Percentiles rank a stretch among this genome's conserved stretches.
These are phyloP conservation scores for Eptatretus burgeri DNA, from an alignment of 2,113 vertebrate species.

Conservation along the genomic window DNA sequence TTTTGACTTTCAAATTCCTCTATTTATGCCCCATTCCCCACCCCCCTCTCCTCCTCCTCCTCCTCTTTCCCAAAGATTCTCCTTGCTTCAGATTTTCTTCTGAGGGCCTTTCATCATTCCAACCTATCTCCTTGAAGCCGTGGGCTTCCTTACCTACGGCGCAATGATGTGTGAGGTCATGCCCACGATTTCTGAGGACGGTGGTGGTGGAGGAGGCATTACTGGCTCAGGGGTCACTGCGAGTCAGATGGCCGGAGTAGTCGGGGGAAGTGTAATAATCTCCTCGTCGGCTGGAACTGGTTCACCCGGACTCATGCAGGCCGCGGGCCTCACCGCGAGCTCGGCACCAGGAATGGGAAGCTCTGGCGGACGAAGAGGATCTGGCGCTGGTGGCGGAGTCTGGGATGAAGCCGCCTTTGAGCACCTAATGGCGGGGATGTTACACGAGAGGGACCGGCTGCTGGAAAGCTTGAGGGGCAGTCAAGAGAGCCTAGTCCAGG, in stretches of 20 bases:
- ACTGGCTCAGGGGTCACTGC: neutral
- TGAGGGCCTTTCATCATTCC: no score
- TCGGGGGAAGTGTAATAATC: neutral
- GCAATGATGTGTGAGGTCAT: neutral
- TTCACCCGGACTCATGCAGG: neutral
- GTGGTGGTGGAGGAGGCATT: neutral
- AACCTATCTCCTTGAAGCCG: no score
- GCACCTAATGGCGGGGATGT: neutral
- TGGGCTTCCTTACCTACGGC: no score
- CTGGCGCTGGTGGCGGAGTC: neutral
- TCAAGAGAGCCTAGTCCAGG: neutral
- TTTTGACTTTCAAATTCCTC: no score
- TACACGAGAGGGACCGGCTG: neutral
- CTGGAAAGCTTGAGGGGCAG: neutral
- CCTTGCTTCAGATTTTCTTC: no score
- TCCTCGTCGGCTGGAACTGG: neutral
- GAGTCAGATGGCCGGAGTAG: neutral
- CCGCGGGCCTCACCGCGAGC: neutral
- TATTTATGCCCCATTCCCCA: no score
- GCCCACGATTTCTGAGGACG: slow-evolving; percentile 3
- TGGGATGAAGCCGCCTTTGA: neutral
- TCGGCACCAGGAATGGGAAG: neutral
- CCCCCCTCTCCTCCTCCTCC: no score
- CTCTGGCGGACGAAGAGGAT: neutral
- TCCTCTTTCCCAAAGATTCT: no score